A percentile compares a stretch with the other conserved stretches of the same genome.
phyloP scores from a whole-genome alignment of 2,113 vertebrate species.

The Taxidea taxus region DNA sequence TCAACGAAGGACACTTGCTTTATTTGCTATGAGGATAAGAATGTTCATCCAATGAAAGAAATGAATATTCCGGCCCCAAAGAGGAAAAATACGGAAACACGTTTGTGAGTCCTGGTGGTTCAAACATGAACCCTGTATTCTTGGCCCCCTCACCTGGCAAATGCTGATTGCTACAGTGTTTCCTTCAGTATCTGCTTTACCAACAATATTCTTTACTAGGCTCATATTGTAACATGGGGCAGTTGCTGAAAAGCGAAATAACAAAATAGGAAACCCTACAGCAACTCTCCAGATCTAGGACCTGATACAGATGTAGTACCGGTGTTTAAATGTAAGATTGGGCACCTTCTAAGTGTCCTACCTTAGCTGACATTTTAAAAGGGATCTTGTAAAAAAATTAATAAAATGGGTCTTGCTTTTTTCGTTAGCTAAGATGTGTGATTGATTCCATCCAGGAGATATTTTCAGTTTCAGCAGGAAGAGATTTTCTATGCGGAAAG shows the following conservation, averaged over 20 bases:
- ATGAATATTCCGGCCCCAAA: not conserved
- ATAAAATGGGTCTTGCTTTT: not conserved
- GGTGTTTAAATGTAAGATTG: not conserved
- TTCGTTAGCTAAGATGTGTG: not conserved
- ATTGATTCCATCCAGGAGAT: not conserved
- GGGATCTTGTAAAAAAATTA: not conserved
- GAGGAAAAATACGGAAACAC: not conserved
- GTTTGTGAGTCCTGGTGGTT: accelerated
- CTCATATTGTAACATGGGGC: not conserved
- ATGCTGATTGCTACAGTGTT: not conserved
- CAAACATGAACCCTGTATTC: not conserved
- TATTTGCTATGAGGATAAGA: not conserved
- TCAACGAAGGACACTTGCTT: not conserved
- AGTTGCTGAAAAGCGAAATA: not conserved
- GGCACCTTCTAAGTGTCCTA: not conserved
- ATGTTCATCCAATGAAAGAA: not conserved
- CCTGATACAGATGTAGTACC: not conserved
- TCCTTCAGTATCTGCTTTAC: slow-evolving; percentile 30
- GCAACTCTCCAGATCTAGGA: not conserved
- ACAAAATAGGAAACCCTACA: not conserved
- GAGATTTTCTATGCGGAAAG: not conserved
- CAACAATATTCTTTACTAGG: not conserved
- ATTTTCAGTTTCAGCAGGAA: not conserved
- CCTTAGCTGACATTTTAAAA: not conserved
- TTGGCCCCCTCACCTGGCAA: not conserved